Conservation (phyloP, 2,888 invertebrate genomes). For the Conistra vaccinii region DNA sequence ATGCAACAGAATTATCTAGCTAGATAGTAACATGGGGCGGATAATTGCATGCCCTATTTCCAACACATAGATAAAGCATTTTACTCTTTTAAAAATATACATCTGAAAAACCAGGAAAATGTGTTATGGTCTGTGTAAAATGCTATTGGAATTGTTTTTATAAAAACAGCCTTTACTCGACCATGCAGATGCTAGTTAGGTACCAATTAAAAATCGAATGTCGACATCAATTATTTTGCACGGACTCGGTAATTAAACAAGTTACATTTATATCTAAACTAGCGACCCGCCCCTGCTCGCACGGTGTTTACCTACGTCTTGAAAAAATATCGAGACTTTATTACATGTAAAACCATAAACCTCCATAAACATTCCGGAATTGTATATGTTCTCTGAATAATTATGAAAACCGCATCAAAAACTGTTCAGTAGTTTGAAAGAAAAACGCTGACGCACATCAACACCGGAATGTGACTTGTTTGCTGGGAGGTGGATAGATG, state of each 20-base stretch:
- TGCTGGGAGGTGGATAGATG: too few relatives aligned
- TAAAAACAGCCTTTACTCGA: neutral
- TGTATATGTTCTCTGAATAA: neutral
- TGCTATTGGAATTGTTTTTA: neutral
- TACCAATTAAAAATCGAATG: slow-evolving; percentile 34
- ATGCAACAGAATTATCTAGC: too few relatives aligned
- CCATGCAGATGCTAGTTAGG: neutral
- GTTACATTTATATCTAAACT: neutral
- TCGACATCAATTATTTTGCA: slow-evolving; percentile 12
- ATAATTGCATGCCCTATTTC: too few relatives aligned
- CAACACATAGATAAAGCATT: neutral
- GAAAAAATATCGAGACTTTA: neutral
- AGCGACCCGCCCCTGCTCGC: neutral
- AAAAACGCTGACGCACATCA: too few relatives aligned
- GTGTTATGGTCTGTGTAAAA: slow-evolving; percentile 6
- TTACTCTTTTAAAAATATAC: neutral
- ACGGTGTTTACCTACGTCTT: neutral
- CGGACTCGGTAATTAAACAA: slow-evolving; percentile 3
- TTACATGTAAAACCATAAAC: neutral
- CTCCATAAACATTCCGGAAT: neutral
- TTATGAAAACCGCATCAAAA: neutral
- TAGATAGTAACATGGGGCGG: too few relatives aligned
- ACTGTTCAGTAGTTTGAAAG: too few relatives aligned
- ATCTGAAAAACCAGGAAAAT: neutral
- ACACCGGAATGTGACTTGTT: too few relatives aligned